phyloP scores from a whole-genome alignment of 2,113 vertebrate genomes.

The Muntiacus reevesi region DNA sequence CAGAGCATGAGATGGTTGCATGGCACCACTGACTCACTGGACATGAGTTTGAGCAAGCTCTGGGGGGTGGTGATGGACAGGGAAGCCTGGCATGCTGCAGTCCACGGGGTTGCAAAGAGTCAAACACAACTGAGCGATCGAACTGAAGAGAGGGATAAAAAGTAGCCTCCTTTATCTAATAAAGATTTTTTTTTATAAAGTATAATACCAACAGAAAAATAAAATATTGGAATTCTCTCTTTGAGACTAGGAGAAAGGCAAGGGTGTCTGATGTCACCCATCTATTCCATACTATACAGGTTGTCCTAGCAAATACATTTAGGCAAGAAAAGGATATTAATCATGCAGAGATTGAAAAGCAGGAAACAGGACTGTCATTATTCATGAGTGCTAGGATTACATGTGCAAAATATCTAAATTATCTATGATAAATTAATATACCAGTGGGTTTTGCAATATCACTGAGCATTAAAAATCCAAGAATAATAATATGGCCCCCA shows the following conservation, averaged over 20 bases:
- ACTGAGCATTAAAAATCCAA: background rate
- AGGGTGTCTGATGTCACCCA: background rate
- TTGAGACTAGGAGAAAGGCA: background rate
- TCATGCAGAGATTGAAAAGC: background rate
- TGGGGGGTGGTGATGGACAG: background rate
- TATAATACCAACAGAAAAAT: background rate
- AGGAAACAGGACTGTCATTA: background rate
- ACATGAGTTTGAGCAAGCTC: background rate
- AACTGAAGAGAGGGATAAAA: background rate
- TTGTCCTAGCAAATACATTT: background rate
- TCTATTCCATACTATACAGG: background rate
- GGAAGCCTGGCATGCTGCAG: rapidly evolving
- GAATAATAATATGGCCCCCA: background rate
- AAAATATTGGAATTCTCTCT: background rate
- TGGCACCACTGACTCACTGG: background rate
- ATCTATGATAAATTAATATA: background rate
- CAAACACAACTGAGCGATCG: background rate
- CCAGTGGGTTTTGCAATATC: background rate
- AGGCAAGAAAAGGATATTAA: background rate
- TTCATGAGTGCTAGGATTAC: background rate
- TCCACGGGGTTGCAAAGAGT: background rate
- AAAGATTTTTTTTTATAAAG: background rate
- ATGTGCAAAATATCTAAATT: background rate
- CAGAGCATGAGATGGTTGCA: background rate
- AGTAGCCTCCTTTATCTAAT: background rate